These are phyloP conservation scores for Tetrao urogallus DNA, from an alignment of 2,113 vertebrate genomes.

Conservation along the genomic window DNA sequence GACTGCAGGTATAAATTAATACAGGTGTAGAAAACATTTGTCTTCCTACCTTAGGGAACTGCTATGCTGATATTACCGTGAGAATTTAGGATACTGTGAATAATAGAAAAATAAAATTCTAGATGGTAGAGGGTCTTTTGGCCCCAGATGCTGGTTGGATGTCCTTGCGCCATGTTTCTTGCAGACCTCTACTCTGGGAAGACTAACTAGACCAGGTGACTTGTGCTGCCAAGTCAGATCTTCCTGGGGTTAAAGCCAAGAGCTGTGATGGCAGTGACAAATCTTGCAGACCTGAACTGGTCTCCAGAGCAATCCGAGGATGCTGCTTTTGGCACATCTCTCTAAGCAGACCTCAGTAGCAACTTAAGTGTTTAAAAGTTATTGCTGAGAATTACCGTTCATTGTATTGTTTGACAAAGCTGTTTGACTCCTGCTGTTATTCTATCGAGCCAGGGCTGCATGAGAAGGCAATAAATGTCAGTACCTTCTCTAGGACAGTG, in stretches of 20 bases:
- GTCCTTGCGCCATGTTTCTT: background rate
- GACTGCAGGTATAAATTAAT: background rate
- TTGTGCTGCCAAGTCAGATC: background rate
- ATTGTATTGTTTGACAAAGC: background rate
- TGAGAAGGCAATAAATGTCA: constrained; percentile 17
- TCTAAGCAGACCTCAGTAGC: background rate
- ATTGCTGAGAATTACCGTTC: background rate
- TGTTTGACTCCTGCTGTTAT: background rate
- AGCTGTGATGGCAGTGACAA: too few relatives aligned
- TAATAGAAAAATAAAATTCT: background rate
- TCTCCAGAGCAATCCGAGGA: too few relatives aligned
- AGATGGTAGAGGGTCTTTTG: background rate
- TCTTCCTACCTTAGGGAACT: background rate
- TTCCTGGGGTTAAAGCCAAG: too few relatives aligned
- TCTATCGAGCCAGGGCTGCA: background rate
- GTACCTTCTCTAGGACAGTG: constrained; percentile 16
- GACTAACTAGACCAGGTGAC: background rate
- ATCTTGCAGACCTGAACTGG: too few relatives aligned
- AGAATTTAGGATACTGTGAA: background rate
- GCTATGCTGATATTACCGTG: background rate
- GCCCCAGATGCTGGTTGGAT: background rate
- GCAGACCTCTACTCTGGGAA: background rate
- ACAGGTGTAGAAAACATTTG: background rate
- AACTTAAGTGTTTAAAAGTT: background rate
- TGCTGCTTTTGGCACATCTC: background rate